These are phyloP conservation scores for Lithobates sylvaticus DNA, from an alignment of 2,797 vertebrate genomes.

Conservation along the genomic window DNA sequence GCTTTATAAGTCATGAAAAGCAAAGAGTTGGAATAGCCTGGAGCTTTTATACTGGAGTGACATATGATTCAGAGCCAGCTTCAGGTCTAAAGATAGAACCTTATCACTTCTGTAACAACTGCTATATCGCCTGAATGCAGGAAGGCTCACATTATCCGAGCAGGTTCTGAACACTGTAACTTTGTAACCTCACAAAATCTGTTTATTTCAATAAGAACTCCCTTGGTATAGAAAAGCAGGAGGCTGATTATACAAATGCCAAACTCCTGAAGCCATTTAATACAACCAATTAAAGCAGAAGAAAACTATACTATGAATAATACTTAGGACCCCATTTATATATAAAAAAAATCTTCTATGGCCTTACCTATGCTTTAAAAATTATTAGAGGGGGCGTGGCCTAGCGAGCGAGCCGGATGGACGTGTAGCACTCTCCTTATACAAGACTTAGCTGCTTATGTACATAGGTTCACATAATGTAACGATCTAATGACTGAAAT, in stretches of 20 bases:
- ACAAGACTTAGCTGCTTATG: no score
- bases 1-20: not conserved
- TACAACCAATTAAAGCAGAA: no score
- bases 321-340: no score
- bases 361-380: no score
- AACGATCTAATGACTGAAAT: no score
- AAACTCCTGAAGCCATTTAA: not conserved
- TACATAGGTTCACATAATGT: no score
- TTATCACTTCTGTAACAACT: constrained; percentile 18
- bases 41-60: constrained; percentile 1
- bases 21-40: constrained; percentile 3
- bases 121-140: not conserved
- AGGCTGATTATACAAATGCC: not conserved
- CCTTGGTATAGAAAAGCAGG: not conserved
- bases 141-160: not conserved
- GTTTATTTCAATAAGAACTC: not conserved
- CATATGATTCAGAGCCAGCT: constrained; percentile 1
- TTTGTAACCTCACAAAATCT: not conserved
- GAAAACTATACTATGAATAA: no score
- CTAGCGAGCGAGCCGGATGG: no score
- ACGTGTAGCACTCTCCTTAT: no score
- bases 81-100: constrained; percentile 15
- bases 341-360: no score
- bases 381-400: no score
- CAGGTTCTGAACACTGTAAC: not conserved